Conservation (phyloP, 2,888 invertebrate species). For the Trissolcus japonicus region DNA sequence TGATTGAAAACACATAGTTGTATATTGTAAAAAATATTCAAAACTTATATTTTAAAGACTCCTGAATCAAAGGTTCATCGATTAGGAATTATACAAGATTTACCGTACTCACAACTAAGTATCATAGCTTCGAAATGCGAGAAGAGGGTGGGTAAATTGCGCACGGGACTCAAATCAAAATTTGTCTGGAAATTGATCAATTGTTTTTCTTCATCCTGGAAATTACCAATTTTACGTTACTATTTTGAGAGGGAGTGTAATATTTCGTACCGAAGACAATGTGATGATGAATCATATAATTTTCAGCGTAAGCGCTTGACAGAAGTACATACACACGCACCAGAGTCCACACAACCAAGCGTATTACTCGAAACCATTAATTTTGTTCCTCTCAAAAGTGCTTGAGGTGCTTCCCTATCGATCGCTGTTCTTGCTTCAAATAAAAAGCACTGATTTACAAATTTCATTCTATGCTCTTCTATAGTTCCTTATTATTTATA, state of each 20-base stretch:
- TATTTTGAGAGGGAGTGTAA: constrained; percentile 26
- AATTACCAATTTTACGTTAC: constrained; percentile 32
- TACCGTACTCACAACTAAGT: constrained; percentile 68
- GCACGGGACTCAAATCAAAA: constrained; percentile 16
- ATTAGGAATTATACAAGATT: constrained; percentile 72
- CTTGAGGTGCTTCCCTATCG: constrained; percentile 29
- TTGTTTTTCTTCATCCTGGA: constrained; percentile 6
- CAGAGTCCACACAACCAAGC: background rate
- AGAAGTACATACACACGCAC: constrained; percentile 18
- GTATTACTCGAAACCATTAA: constrained; percentile 26
- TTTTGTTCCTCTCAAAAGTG: constrained; percentile 37
- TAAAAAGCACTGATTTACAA: constrained; percentile 35
- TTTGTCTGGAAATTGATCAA: constrained; percentile 12
- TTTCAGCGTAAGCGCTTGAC: constrained; percentile 42
- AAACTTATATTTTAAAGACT: constrained; percentile 75
- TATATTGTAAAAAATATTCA: constrained; percentile 74
- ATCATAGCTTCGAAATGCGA: constrained; percentile 67
- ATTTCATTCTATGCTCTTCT: constrained; percentile 37
- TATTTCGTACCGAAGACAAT: constrained; percentile 30
- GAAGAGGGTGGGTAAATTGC: constrained; percentile 59
- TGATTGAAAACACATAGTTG: constrained; percentile 20
- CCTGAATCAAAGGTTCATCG: constrained; percentile 70
- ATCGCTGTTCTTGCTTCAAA: constrained; percentile 19
- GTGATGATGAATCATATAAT: constrained; percentile 16
- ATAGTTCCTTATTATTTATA: constrained; percentile 37